Evolutionary conservation across 1,140 invertebrate genomes (phyloP).

Genomic region (Hylyphantes graminicola): DNA sequence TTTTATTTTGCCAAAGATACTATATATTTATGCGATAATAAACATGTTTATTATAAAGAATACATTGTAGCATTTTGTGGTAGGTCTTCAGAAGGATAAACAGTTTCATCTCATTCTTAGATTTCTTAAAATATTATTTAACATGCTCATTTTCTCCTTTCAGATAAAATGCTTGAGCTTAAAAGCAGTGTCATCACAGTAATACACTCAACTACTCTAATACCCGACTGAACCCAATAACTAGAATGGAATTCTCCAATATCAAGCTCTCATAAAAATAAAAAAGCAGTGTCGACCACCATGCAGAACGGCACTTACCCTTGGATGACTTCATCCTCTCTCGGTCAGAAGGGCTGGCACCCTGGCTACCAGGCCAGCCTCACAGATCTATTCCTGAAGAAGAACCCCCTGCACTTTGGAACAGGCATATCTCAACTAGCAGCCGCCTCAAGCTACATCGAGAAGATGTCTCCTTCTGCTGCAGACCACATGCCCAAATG

Average conservation of each 20-base stretch:
- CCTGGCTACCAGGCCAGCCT: constrained; percentile 63
- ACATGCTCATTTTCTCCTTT: constrained; percentile 8
- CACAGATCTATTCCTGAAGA: constrained; percentile 64
- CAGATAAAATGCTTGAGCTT: constrained; percentile 54
- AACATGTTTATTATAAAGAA: not conserved
- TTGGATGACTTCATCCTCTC: constrained; percentile 60
- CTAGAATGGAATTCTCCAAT: constrained; percentile 6
- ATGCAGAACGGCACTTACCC: constrained; percentile 63
- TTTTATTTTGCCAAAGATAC: not conserved
- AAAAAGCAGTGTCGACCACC: constrained; percentile 12
- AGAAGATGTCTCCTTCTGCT: constrained; percentile 62
- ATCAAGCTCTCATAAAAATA: not conserved
- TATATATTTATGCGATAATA: not conserved
- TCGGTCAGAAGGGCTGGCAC: constrained; percentile 60
- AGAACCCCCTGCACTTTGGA: constrained; percentile 61
- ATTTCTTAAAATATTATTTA: not conserved
- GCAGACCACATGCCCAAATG: constrained; percentile 58
- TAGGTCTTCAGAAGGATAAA: not conserved
- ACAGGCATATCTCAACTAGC: constrained; percentile 64
- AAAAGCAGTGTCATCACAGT: constrained; percentile 45
- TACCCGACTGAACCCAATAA: constrained; percentile 23
- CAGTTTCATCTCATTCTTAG: not conserved
- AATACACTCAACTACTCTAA: constrained; percentile 32
- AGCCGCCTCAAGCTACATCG: constrained; percentile 63
- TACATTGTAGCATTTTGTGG: not conserved